These are phyloP conservation scores for Bombus confusus DNA, from an alignment of 1,140 invertebrate species.

Conservation along the genomic window DNA sequence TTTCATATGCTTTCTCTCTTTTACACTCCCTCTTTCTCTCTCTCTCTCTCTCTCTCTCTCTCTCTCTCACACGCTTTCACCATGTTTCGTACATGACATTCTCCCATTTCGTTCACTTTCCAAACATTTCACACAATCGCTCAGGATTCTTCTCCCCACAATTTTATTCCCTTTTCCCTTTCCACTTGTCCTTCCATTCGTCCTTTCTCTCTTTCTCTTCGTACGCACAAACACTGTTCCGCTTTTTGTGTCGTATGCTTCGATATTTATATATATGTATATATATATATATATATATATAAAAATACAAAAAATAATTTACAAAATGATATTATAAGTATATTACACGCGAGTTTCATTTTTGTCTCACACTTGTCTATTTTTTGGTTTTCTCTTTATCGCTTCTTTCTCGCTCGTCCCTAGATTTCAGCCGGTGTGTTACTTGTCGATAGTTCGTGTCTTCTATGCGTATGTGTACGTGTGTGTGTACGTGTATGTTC, in stretches of 20 bases:
- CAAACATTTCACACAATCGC: neutral
- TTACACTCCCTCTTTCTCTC: neutral
- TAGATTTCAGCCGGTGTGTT: slow-evolving; percentile 3
- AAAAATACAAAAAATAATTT: slow-evolving; percentile 78
- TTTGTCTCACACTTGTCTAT: slow-evolving; percentile 45
- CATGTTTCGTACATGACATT: no score
- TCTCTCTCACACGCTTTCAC: neutral
- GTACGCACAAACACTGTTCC: slow-evolving; percentile 67
- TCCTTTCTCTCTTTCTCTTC: slow-evolving; percentile 16
- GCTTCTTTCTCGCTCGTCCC: slow-evolving; percentile 47
- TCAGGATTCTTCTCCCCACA: neutral
- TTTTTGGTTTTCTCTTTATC: slow-evolving; percentile 52
- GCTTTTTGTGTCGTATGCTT: slow-evolving; percentile 66
- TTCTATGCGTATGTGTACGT: neutral
- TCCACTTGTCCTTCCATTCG: neutral
- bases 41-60: slow-evolving; percentile 1
- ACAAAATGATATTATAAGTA: slow-evolving; percentile 75
- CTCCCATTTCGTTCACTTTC: neutral
- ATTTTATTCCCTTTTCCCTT: neutral
- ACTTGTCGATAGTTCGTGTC: slow-evolving; percentile 10
- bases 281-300: slow-evolving; percentile 67
- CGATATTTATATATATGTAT: slow-evolving; percentile 66
- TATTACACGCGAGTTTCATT: slow-evolving; percentile 71
- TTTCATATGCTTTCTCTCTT: neutral
- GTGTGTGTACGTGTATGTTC: neutral